A percentile compares a stretch with the other conserved stretches of the same genome.
phyloP scores from a whole-genome alignment of 2,888 invertebrate genomes.

The Conchocele bisecta region DNA sequence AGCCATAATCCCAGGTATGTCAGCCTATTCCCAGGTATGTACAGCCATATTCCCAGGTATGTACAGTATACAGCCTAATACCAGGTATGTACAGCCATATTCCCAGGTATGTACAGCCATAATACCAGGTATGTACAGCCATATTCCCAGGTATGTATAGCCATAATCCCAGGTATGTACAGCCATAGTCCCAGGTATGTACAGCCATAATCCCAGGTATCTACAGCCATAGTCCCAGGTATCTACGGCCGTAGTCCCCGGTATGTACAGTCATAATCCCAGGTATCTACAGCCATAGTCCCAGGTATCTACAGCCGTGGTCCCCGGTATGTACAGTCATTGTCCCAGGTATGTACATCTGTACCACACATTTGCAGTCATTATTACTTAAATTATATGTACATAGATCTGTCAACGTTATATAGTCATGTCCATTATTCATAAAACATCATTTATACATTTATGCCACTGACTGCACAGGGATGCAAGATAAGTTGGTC shows the following conservation, averaged over 20 bases:
- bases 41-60: background rate
- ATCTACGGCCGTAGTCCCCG: background rate
- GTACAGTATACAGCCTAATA: background rate
- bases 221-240: no score
- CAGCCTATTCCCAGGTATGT: no score
- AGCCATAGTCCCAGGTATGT: background rate
- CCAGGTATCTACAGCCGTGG: background rate
- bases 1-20: no score
- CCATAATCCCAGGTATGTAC: background rate
- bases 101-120: background rate
- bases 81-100: background rate
- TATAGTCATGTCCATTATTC: no score
- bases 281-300: background rate
- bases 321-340: conserved; percentile 4
- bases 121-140: background rate
- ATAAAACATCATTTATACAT: no score
- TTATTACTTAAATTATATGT: no score
- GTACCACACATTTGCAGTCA: background rate
- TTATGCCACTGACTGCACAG: no score
- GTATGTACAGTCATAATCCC: background rate
- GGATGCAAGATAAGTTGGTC: no score
- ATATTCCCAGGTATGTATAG: background rate
- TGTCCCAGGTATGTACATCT: no score
- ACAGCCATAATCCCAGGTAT: background rate
- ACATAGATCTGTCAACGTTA: no score